These are phyloP conservation scores for Lysandra bellargus DNA, from an alignment of 2,888 invertebrate species.

Conservation along the genomic window DNA sequence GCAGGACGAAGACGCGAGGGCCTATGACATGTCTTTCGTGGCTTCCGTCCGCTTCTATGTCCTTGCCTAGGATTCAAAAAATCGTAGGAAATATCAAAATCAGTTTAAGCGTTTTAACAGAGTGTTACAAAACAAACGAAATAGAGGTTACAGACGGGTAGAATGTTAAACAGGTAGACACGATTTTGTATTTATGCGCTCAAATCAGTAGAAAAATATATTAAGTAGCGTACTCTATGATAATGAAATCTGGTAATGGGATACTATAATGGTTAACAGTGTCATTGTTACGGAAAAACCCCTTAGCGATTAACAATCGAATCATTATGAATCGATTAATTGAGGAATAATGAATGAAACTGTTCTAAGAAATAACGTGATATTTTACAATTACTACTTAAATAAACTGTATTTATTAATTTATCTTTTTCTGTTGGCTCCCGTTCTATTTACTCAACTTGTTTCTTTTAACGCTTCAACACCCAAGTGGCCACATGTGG, in stretches of 20 bases:
- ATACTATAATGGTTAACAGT: background rate
- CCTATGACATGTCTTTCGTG: too few species aligned
- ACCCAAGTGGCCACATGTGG: too few species aligned
- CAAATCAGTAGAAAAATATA: background rate
- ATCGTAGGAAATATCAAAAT: too few species aligned
- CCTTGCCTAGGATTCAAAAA: too few species aligned
- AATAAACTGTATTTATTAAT: background rate
- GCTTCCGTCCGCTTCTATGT: too few species aligned
- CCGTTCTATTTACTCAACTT: background rate
- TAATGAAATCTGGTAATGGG: background rate
- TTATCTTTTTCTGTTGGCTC: background rate
- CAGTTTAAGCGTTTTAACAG: too few species aligned
- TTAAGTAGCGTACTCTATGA: background rate
- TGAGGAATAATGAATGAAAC: background rate
- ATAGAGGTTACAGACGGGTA: too few species aligned
- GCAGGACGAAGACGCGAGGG: too few species aligned
- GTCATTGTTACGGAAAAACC: constrained; percentile 10
- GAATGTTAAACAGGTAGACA: background rate
- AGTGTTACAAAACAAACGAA: too few species aligned
- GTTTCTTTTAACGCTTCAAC: background rate
- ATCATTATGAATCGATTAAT: constrained; percentile 3
- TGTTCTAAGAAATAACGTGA: background rate
- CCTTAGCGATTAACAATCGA: background rate
- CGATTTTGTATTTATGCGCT: too few species aligned
- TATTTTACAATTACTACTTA: background rate